Base-by-base conservation (phyloP, 2,113 vertebrate species). In the Carassius gibelio region DNA sequence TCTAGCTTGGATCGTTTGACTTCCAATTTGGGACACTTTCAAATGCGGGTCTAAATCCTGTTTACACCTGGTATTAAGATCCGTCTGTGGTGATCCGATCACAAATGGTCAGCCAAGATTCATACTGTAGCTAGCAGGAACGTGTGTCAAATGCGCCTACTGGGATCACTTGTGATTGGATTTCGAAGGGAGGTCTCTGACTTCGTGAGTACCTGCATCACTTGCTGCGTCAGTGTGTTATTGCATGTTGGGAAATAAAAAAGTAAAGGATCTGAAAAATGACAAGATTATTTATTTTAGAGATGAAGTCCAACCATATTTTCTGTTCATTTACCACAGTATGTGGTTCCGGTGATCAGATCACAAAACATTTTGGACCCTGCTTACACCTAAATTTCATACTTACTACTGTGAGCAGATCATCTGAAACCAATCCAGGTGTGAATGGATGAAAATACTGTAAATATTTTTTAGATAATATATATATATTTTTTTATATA, bases 21-120 rank as follows among this genome's bases (percentile, higher is more conserved):
- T 34, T 76, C 75, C 50, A 76, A 76, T 52, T 55, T 76, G 75
- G 50, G 26, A 76, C 75, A 76, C 75, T 55, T 34, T 55, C 50
- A 76, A 76, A 55, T 19, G 75, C 26, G 7, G 8, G 26, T 10
- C 45, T 55, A 76, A 76, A 76, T 76, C 50, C 50, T 52, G 75
- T 76, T 55, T 76, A 30, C 23, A 76, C 50, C 48, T 76, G 74
- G 74, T 50, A 76, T 74, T 74, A 74, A 23, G 42, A 48, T 74
- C 5, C n/a, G n/a, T 50, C 11, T 26, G 5, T n/a, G 42, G 71
- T 75, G 42, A 75, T 75, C 71, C 71, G n/a, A 75, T 75, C 42
- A 50, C 42, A 75, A 74, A 42, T 74, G 71, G 21, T 23, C 21
- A 74, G 71, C 71, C 42, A 48, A 74, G 71, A 74, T 45, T 14